Percentiles rank a stretch among this genome's conserved stretches.
Conservation (phyloP, 2,113 vertebrate genomes). For the Pseudorasbora parva region DNA sequence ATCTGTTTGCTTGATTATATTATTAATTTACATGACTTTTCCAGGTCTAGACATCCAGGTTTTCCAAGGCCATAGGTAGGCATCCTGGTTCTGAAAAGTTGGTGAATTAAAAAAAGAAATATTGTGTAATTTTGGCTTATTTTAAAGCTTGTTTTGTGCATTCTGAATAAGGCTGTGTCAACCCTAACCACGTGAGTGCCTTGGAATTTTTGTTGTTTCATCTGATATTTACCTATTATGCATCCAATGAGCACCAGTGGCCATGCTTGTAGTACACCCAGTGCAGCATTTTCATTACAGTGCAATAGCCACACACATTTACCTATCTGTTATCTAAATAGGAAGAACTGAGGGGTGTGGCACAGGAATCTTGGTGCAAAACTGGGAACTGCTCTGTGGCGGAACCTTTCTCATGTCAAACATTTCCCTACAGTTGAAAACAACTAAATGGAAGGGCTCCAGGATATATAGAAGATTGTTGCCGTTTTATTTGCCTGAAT, state of each 20-base stretch:
- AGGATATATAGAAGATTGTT: constrained; percentile 30
- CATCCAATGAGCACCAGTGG: too few species aligned
- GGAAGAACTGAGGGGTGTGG: constrained; percentile 31
- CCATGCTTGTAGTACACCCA: too few species aligned
- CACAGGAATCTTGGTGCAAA: neutral
- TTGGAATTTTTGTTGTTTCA: too few species aligned
- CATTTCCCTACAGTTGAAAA: neutral
- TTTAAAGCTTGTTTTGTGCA: too few species aligned
- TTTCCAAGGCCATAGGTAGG: neutral
- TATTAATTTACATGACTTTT: neutral
- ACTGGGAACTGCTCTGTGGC: neutral
- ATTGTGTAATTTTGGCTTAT: too few species aligned
- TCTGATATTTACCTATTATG: too few species aligned
- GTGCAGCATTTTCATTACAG: neutral
- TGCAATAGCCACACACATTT: neutral
- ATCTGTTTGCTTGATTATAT: neutral
- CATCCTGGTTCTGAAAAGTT: neutral
- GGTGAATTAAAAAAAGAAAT: neutral
- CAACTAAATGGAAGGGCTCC: constrained; percentile 11
- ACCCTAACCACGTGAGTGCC: too few species aligned
- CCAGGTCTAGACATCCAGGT: neutral
- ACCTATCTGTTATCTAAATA: constrained; percentile 14
- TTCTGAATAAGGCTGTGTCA: too few species aligned
- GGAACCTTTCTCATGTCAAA: constrained; percentile 1
- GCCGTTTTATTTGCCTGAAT: constrained; percentile 34